Conservation (phyloP, 2,888 invertebrate species). For the Drosophila anomalipes region DNA sequence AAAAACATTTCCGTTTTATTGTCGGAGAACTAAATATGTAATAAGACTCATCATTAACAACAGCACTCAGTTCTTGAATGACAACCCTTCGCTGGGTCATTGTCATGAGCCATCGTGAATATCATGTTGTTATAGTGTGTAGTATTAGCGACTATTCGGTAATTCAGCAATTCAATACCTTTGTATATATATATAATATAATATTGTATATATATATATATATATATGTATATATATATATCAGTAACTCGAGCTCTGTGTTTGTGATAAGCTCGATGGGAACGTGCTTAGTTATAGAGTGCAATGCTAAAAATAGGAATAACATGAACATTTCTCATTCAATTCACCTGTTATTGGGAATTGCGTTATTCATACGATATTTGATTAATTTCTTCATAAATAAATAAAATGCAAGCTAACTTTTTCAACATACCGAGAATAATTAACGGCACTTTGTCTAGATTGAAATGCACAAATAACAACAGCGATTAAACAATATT, state of each 20-base stretch:
- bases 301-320: conserved; percentile 6
- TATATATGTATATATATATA: not conserved
- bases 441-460: not conserved
- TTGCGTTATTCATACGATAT: not conserved
- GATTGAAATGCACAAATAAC: not conserved
- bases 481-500: not conserved
- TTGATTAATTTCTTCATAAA: not conserved
- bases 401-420: not conserved
- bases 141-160: conserved; percentile 13
- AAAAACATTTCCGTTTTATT: conserved; percentile 29
- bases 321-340: not conserved
- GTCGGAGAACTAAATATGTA: conserved; percentile 16
- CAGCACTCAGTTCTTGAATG: conserved; percentile 13
- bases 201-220: not conserved
- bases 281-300: conserved; percentile 6
- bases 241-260: conserved; percentile 11
- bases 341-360: not conserved
- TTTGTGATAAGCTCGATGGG: conserved; percentile 5
- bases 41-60: conserved; percentile 6
- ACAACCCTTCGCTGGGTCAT: conserved; percentile 48
- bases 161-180: conserved; percentile 20
- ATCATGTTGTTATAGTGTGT: conserved; percentile 55
- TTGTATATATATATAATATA: not conserved
- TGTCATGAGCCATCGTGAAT: conserved; percentile 49
- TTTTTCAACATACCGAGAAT: not conserved